Conservation (phyloP, 2,797 vertebrate genomes). For the Acestrorhynchus altus region DNA sequence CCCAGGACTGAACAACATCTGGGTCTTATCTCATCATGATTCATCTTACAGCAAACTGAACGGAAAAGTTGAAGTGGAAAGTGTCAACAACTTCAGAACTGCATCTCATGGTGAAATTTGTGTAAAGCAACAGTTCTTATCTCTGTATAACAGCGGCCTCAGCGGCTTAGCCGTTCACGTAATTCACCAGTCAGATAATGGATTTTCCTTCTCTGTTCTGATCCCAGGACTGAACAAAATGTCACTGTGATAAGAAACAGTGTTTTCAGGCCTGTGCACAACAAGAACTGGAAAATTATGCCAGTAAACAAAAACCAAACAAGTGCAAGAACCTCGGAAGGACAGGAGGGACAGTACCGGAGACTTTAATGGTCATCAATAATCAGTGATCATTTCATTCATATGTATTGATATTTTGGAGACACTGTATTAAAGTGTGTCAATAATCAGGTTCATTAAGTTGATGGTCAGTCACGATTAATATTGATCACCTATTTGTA, state of each 20-base stretch:
- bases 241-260: conserved; percentile 9
- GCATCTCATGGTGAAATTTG: not conserved
- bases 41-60: not conserved
- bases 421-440: too few relatives aligned
- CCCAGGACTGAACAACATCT: not conserved
- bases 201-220: not conserved
- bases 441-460: too few relatives aligned
- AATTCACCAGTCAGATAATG: conserved; percentile 20
- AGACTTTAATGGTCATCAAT: too few relatives aligned
- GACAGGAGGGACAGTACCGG: not conserved
- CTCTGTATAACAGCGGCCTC: not conserved
- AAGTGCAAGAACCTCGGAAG: not conserved
- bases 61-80: conserved; percentile 14
- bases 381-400: too few relatives aligned
- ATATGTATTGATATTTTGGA: too few relatives aligned
- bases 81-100: not conserved
- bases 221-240: conserved; percentile 1
- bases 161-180: not conserved
- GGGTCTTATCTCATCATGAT: not conserved
- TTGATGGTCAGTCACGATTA: too few relatives aligned
- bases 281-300: not conserved
- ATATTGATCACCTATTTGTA: too few relatives aligned
- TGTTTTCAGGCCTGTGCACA: not conserved
- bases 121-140: not conserved
- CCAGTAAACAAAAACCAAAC: not conserved